These are phyloP conservation scores for Sesamia nonagrioides DNA, from an alignment of 1,140 invertebrate species.

Conservation along the genomic window DNA sequence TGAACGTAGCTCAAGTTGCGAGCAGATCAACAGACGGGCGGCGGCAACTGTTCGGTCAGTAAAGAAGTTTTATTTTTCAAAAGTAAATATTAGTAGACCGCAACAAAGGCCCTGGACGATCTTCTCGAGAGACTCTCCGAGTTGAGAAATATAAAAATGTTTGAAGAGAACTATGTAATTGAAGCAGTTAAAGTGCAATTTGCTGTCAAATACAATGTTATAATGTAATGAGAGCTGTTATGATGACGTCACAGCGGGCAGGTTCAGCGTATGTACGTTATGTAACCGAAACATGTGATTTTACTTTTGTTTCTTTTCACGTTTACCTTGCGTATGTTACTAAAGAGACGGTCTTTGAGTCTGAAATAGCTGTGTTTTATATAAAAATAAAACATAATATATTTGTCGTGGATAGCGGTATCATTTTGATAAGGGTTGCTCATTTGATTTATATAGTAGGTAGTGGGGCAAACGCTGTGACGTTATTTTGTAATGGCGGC, in stretches of 20 bases:
- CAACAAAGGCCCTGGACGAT: neutral
- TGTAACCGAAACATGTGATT: too few relatives aligned
- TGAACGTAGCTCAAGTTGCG: neutral
- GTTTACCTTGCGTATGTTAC: too few relatives aligned
- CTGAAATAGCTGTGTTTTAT: too few relatives aligned
- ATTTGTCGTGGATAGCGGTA: too few relatives aligned
- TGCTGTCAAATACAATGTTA: neutral
- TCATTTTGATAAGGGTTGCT: too few relatives aligned
- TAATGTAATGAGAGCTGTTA: neutral
- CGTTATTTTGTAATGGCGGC: too few relatives aligned
- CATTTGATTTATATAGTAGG: too few relatives aligned
- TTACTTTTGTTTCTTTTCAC: too few relatives aligned
- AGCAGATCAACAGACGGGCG: neutral
- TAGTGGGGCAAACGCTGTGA: too few relatives aligned
- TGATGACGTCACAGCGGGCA: neutral
- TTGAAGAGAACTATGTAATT: neutral
- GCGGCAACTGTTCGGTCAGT: neutral
- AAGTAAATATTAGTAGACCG: neutral
- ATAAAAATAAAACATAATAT: too few relatives aligned
- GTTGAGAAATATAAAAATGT: neutral
- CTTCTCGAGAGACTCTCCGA: slow-evolving; percentile 13
- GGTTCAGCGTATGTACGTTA: too few relatives aligned
- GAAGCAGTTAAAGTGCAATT: slow-evolving; percentile 4
- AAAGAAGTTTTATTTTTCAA: slow-evolving; percentile 35
- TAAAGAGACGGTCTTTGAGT: too few relatives aligned